Conservation (phyloP, 2,113 vertebrate genomes). For the Zapornia atra region DNA sequence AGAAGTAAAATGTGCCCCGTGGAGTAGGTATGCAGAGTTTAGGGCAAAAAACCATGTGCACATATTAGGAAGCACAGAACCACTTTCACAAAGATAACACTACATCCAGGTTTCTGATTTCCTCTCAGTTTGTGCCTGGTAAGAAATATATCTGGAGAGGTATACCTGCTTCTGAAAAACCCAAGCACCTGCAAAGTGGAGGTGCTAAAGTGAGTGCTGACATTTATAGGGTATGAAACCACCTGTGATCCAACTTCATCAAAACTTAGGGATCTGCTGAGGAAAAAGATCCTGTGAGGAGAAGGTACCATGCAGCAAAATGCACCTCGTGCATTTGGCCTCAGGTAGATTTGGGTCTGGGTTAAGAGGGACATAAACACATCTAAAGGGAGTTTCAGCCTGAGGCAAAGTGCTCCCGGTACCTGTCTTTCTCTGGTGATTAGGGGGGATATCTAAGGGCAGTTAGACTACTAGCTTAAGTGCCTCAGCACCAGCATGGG, state of each 20-base stretch:
- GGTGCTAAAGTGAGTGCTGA: not conserved
- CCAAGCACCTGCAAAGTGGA: not conserved
- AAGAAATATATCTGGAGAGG: not conserved
- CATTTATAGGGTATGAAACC: not conserved
- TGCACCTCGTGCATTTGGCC: accelerated
- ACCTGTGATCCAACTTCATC: not conserved
- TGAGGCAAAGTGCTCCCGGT: not conserved
- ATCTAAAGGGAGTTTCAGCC: not conserved
- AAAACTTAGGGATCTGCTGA: not conserved
- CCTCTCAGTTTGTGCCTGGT: not conserved
- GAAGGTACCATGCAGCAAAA: not conserved
- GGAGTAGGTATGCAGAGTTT: not conserved
- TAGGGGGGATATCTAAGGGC: not conserved
- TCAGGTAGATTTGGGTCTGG: not conserved
- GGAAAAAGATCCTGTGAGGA: not conserved
- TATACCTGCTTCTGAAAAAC: not conserved
- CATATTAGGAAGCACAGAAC: not conserved
- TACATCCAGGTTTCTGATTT: not conserved
- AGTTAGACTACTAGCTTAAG: not conserved
- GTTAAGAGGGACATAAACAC: not conserved
- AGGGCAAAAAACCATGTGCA: not conserved
- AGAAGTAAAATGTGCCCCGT: not conserved
- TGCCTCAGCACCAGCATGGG: accelerated
- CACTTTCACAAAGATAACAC: not conserved
- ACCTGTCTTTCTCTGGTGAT: not conserved